Conservation (phyloP, 2,888 invertebrate species). For the Rotaria sp. region DNA sequence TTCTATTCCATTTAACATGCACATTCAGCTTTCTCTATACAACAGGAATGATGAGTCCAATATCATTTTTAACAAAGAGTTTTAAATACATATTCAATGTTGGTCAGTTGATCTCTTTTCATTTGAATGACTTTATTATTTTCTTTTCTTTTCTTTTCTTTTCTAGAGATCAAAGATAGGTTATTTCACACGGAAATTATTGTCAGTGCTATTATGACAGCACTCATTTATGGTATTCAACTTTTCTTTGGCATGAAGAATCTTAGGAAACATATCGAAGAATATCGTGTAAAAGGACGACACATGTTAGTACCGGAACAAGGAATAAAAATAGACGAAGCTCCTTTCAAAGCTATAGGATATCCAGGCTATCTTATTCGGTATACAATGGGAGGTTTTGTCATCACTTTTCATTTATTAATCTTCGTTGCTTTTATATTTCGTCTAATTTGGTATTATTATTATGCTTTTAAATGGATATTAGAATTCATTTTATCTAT, state of each 20-base stretch:
- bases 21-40: background rate
- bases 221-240: background rate
- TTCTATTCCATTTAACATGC: background rate
- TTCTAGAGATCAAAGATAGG: background rate
- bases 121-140: background rate
- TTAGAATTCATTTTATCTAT: background rate
- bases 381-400: background rate
- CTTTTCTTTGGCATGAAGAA: background rate
- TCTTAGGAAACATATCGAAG: background rate
- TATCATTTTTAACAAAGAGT: background rate
- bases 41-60: background rate
- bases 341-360: background rate
- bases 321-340: background rate
- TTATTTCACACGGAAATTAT: background rate
- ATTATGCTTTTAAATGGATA: background rate
- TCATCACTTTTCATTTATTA: background rate
- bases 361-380: background rate
- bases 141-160: background rate
- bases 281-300: background rate
- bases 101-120: background rate
- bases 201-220: background rate
- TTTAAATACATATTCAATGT: background rate
- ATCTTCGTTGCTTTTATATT: background rate
- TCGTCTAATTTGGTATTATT: background rate
- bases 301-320: background rate